Base-by-base conservation (phyloP, 2,113 vertebrate genomes). In the Talpa occidentalis region DNA sequence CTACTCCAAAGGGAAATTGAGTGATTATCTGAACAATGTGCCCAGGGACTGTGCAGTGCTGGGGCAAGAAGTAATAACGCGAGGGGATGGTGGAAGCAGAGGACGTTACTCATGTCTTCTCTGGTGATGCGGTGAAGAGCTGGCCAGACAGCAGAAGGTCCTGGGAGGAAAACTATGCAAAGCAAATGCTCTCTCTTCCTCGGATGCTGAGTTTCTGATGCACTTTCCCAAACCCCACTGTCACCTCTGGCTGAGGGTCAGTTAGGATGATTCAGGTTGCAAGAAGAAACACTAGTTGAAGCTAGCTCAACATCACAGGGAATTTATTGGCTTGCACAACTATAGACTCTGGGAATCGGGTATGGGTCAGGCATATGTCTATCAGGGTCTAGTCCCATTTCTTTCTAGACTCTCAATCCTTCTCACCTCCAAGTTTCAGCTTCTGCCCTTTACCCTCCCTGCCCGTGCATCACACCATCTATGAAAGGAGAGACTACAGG, bases 11-110 rank as follows among this genome's bases (percentile, higher is more conserved):
- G 47, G 90, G 49, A 88, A 73, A 78, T 11, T 2, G 47, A 90
- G 76, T 85, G 82, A 54, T 93, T 93, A 70, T 94, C 62, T 88
- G 56, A 64, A 82, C 72, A 93, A 16, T 59, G 35, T 52, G 16
- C n/a, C n/a, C 8, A n/a, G 47, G 32, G 52, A 56, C 15, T 28
- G 7, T 66, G 15, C 30, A 17, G 59, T 60, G n/a, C 42, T n/a
- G 24, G 52, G 60, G 28, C 35, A 87, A 72, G 59, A 67, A 87
- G 32, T 40, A 54, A 60, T 42, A 69, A n/a, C 2, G 16, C 21
- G 21, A 22, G 37, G 54, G 32, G 35, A 69, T 52, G 21, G 5
- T 21, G 64, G n/a, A 73, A 69, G 37, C 21, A 11, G 87, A 90
- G 35, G 76, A 6, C 0, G 6, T 66, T n/a, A 7, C 11, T 83